These are phyloP conservation scores for Caranx ignobilis DNA, from an alignment of 2,113 vertebrate species.

Conservation along the genomic window DNA sequence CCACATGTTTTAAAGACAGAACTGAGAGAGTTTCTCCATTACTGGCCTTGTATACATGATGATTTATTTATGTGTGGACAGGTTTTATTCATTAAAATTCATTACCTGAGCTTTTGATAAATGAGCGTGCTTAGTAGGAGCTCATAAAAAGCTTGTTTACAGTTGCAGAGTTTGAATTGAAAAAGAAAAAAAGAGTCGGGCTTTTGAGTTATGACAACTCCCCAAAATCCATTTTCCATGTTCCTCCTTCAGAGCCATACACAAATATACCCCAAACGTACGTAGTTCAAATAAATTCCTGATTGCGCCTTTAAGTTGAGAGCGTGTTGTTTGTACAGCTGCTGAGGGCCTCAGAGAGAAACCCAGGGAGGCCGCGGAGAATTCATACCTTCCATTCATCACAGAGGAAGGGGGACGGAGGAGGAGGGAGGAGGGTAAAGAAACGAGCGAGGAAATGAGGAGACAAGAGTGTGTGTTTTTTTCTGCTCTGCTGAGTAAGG, in stretches of 20 bases:
- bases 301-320: slow-evolving; percentile 76
- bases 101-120: slow-evolving; percentile 55
- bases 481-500: slow-evolving; percentile 80
- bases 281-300: slow-evolving; percentile 77
- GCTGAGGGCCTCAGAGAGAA: slow-evolving; percentile 79
- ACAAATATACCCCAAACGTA: slow-evolving; percentile 67
- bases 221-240: slow-evolving; percentile 62
- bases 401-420: slow-evolving; percentile 58
- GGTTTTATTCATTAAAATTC: slow-evolving; percentile 44
- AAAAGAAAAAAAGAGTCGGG: slow-evolving; percentile 1
- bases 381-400: slow-evolving; percentile 85
- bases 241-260: slow-evolving; percentile 55
- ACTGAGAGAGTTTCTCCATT: slow-evolving; percentile 26
- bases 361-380: slow-evolving; percentile 82
- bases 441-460: slow-evolving; percentile 78
- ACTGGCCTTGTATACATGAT: slow-evolving; percentile 54
- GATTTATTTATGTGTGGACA: slow-evolving; percentile 52
- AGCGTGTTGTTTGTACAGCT: slow-evolving; percentile 86
- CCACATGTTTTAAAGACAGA: slow-evolving; percentile 53
- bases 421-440: slow-evolving; percentile 51
- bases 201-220: slow-evolving; percentile 51
- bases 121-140: slow-evolving; percentile 28
- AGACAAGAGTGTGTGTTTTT: slow-evolving; percentile 66
- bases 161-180: slow-evolving; percentile 22
- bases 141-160: slow-evolving; percentile 52